Percentiles rank a stretch among this genome's conserved stretches.
Evolutionary conservation across 92 coral and sea anemone genomes (phyloP).

Genomic region (Heliopora coerulea): DNA sequence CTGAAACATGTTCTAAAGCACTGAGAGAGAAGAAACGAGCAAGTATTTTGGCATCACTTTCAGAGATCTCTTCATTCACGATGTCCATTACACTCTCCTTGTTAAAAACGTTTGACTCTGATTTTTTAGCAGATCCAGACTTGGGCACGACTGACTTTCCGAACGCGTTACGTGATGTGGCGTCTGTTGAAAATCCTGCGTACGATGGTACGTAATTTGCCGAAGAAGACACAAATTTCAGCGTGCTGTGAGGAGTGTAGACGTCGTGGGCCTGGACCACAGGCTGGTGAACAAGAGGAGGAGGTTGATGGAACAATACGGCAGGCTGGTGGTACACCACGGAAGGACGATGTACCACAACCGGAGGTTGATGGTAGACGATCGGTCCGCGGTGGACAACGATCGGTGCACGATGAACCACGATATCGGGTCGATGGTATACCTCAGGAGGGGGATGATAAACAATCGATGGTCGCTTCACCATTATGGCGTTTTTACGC

Average conservation of each 20-base stretch:
- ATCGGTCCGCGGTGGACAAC: conserved; percentile 93
- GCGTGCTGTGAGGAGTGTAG: conserved; percentile 61
- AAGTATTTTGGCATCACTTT: conserved; percentile 14
- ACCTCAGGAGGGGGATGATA: conserved; percentile 98
- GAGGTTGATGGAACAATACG: conserved; percentile 81
- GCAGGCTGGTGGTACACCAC: conserved; percentile 89
- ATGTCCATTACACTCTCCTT: background rate
- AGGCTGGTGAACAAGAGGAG: conserved; percentile 82
- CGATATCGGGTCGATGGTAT: conserved; percentile 92
- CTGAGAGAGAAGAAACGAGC: conserved; percentile 4
- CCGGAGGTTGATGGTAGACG: conserved; percentile 92
- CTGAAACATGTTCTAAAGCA: background rate
- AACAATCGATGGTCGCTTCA: conserved; percentile 88
- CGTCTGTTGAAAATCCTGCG: background rate
- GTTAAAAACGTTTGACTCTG: background rate
- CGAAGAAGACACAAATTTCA: conserved; percentile 56
- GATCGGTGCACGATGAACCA: conserved; percentile 94
- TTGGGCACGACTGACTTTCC: conserved; percentile 78
- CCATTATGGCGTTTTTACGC: conserved; percentile 77
- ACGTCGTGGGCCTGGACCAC: conserved; percentile 76
- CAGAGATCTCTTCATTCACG: background rate
- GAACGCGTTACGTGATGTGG: conserved; percentile 59
- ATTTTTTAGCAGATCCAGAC: background rate
- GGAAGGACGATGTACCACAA: conserved; percentile 91
- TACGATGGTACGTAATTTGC: conserved; percentile 40